These are phyloP conservation scores for Emydoidea blandingii DNA, from an alignment of 2,797 vertebrate genomes.

Conservation along the genomic window DNA sequence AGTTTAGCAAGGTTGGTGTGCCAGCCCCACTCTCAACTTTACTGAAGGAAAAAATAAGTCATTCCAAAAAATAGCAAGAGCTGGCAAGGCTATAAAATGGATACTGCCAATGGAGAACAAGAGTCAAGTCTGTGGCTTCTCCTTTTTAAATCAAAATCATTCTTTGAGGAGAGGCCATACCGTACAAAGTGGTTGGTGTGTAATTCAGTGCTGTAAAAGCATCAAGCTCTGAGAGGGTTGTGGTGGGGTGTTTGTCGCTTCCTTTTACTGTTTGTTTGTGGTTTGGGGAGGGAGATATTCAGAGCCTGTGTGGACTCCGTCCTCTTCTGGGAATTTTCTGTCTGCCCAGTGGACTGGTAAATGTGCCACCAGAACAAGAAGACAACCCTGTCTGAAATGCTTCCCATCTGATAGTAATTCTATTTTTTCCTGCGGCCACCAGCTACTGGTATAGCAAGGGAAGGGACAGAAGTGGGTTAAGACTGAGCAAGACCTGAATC, in stretches of 20 bases:
- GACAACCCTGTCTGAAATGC: background rate
- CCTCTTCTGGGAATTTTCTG: background rate
- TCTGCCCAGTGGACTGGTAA: background rate
- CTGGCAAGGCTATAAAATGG: background rate
- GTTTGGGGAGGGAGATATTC: background rate
- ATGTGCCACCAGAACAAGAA: background rate
- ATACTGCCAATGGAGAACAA: background rate
- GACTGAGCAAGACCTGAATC: background rate
- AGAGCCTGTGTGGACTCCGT: background rate
- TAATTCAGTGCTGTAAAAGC: background rate
- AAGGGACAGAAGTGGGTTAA: background rate
- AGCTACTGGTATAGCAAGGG: background rate
- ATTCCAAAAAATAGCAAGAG: background rate
- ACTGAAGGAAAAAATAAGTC: conserved; percentile 56
- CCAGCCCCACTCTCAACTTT: conserved; percentile 33
- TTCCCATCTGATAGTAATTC: background rate
- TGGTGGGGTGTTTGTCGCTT: rapidly evolving
- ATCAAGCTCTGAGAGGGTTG: background rate
- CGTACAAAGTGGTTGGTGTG: background rate
- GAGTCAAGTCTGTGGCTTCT: background rate
- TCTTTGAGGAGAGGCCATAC: background rate
- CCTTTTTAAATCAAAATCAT: background rate
- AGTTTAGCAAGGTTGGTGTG: background rate
- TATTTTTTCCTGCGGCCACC: background rate
- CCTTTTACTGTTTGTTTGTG: rapidly evolving